Evolutionary conservation across 2,797 vertebrate species (phyloP), one percentile per base, ranked within the genome.

Genomic region (Perodicticus potto): DNA sequence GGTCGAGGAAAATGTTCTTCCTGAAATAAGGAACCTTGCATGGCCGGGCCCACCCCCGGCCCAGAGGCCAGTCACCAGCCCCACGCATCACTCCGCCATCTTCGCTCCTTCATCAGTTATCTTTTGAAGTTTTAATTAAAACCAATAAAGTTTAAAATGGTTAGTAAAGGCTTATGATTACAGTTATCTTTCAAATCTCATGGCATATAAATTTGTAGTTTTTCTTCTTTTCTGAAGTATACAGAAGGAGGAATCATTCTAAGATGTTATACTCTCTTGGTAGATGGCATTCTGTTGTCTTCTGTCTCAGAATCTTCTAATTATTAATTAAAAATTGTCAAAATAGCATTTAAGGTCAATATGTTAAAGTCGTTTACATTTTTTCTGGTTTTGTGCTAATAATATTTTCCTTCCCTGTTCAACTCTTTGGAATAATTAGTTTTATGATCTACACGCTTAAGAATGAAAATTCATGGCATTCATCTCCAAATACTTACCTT

Each of bases 1-100:
- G 40, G 49, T 74, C 87, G 94, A 86, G 45, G 84, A 90, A 97
- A 95, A 67, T 95, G 53, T 93, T 96, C 89, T 94, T 96, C 92
- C 67, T 94, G 43, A 92, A 63, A 55, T 61, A 85, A 93, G 72
- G 77, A 95, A 95, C 70, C 95, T 97, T 14, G 53, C 3, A 76
- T 1, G 70, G 69, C 22, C 5, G 83, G 83, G 9, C 55, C 81
- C 49, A 96, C 63, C 40, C 89, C 91, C 65, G 88, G 93, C 95
- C 89, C 69, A 16, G 19, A 88, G 93, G 93, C 94, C 90, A n/a
- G 40, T 10, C 2, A 1, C 2, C 80, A 9, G 0, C 8, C 0
- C 0, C 0, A 1, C 5, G 3, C 76, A 82, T 97, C 89, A 98
- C 65, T 91, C 92, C 96, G 96, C 97, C 97, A 98, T 98, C 94